Conservation (phyloP, 2,888 invertebrate genomes). For the Nephrotoma guestfalica region DNA sequence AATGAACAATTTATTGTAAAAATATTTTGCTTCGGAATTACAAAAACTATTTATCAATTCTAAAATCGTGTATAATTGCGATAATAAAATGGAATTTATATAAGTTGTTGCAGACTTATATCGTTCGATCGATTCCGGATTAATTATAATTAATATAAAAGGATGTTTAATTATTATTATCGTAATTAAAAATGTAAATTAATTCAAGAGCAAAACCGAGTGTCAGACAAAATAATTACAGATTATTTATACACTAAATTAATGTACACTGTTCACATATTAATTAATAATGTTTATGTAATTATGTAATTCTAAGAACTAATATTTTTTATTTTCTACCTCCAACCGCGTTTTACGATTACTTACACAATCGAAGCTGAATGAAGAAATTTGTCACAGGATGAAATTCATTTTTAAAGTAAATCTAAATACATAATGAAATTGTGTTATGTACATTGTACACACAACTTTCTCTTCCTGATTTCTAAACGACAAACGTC, state of each 20-base stretch:
- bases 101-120: neutral
- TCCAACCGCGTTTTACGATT: neutral
- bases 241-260: neutral
- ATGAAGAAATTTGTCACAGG: neutral
- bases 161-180: neutral
- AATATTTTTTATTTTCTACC: neutral
- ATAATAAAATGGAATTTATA: neutral
- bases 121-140: neutral
- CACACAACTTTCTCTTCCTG: constrained; percentile 1
- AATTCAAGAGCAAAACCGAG: neutral
- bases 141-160: neutral
- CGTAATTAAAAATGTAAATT: neutral
- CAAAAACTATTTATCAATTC: neutral
- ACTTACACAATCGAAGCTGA: neutral
- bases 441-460: neutral
- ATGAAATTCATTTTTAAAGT: neutral
- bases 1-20: neutral
- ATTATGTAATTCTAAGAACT: neutral
- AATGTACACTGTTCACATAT: neutral
- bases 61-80: neutral
- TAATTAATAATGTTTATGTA: neutral
- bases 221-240: neutral
- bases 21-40: neutral
- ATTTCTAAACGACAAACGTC: neutral
- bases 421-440: neutral